These are phyloP conservation scores for Mythimna impura DNA, from an alignment of 2,888 invertebrate genomes.

Conservation along the genomic window DNA sequence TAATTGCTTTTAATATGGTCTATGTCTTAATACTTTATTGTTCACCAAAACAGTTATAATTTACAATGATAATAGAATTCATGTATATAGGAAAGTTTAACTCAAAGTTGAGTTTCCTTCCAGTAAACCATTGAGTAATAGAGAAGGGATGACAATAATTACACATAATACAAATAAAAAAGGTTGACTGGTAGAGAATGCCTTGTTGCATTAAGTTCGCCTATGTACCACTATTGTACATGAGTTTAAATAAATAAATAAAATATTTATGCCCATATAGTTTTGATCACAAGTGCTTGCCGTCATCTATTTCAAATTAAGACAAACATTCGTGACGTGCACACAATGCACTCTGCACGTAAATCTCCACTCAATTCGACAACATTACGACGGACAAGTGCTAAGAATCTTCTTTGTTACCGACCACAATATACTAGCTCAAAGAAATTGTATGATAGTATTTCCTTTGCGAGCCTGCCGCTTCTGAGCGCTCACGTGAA, in stretches of 20 bases:
- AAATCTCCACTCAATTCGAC: conserved; percentile 32
- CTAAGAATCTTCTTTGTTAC: conserved; percentile 60
- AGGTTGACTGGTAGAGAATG: too few species aligned
- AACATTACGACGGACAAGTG: conserved; percentile 50
- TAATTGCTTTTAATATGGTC: background rate
- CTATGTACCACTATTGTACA: too few species aligned
- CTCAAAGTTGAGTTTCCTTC: too few species aligned
- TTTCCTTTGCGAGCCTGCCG: conserved; percentile 60
- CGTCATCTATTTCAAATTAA: conserved; percentile 28
- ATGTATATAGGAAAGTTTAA: too few species aligned
- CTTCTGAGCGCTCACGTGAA: conserved; percentile 69
- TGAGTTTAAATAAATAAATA: too few species aligned
- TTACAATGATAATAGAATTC: too few species aligned
- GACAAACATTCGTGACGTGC: conserved; percentile 8
- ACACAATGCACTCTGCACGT: conserved; percentile 17
- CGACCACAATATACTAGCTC: conserved; percentile 59
- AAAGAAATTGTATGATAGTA: conserved; percentile 65
- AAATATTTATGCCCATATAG: background rate
- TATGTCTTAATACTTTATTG: too few species aligned
- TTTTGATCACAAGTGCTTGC: background rate
- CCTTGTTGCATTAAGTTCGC: too few species aligned
- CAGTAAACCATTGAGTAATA: too few species aligned
- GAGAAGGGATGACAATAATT: too few species aligned
- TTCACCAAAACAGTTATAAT: too few species aligned
- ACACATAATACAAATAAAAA: too few species aligned